Base-by-base conservation (phyloP, 1,140 invertebrate species). In the Zaprionus nigranus region DNA sequence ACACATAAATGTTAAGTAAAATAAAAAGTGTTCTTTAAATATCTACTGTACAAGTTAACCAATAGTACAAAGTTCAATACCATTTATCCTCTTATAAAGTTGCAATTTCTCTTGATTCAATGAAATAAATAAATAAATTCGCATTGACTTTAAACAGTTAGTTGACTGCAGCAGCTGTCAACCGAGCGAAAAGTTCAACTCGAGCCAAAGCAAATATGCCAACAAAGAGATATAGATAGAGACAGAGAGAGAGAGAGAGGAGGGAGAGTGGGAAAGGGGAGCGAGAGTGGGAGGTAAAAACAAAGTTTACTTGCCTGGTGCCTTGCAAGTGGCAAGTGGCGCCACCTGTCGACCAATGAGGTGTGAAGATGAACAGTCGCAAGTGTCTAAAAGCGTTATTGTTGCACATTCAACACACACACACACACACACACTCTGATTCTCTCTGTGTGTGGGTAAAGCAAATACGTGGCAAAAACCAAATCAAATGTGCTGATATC, bases 361-460 rank as follows among this genome's bases (percentile, higher is more conserved):
- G 84, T 88, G 84, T 87, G 84, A 87, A 87, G 84, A 88, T 87
- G 84, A 87, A 87, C 84, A 84, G 84, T 87, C 84, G 81, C 84
- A 87, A 88, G 80, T 87, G 85, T 87, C 84, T 75, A 75, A 85
- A 68, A 70, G 63, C 56, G 80, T 78, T 81, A 80, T 85, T 85
- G 82, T 68, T 75, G 74, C 78, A 73, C 69, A 54, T 59, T 30
- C 56, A 63, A 75, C 54, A 77, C 73, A 66, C 62, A 66, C 64
- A 77, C 73, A 66, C 62, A 66, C 64, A 77, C 73, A 66, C 62
- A 66, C 64, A 51, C 30, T 1, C 20, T 20, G 46, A 62, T 15
- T 15, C 30, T 36, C n/a, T 5, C 26, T 36, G 11, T 60, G 20
- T 22, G 49, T 81, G 73, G 26, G 61, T 56, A 84, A 87, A 84